These are phyloP conservation scores for Ormyrus rosae DNA, from an alignment of 2,888 invertebrate species.

Conservation along the genomic window DNA sequence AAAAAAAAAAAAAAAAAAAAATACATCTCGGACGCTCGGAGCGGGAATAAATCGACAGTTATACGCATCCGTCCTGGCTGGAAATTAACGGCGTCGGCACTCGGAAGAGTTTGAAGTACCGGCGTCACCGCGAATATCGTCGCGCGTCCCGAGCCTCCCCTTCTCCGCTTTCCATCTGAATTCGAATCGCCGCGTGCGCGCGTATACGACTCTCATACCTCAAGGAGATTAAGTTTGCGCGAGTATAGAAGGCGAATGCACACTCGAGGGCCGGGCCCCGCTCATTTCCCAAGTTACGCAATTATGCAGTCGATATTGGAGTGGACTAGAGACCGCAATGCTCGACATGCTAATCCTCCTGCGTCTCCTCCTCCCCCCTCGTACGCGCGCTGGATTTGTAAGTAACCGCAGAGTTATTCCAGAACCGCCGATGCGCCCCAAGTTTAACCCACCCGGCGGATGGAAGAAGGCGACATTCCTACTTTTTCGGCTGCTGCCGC, in stretches of 20 bases:
- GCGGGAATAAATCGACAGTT: too few relatives aligned
- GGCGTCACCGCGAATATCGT: neutral
- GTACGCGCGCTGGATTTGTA: neutral
- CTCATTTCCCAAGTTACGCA: conserved; percentile 63
- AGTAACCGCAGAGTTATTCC: conserved; percentile 6
- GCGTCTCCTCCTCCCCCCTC: too few relatives aligned
- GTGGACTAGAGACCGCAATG: conserved; percentile 40
- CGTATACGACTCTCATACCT: neutral
- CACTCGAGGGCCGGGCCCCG: conserved; percentile 20
- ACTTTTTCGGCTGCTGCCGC: conserved; percentile 22
- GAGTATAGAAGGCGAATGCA: conserved; percentile 38
- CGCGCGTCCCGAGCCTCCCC: neutral
- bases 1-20: too few relatives aligned
- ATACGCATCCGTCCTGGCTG: too few relatives aligned
- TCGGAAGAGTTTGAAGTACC: neutral
- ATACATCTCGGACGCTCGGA: too few relatives aligned
- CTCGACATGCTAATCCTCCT: conserved; percentile 42
- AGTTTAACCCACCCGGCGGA: neutral
- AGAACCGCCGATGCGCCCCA: too few relatives aligned
- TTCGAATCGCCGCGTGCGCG: neutral
- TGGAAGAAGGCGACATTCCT: neutral
- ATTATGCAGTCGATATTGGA: conserved; percentile 61
- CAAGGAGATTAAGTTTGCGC: conserved; percentile 40
- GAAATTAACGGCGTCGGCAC: too few relatives aligned
- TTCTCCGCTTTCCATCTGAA: neutral